Conservation (phyloP, 1,140 invertebrate species). For the Homarus americanus region DNA sequence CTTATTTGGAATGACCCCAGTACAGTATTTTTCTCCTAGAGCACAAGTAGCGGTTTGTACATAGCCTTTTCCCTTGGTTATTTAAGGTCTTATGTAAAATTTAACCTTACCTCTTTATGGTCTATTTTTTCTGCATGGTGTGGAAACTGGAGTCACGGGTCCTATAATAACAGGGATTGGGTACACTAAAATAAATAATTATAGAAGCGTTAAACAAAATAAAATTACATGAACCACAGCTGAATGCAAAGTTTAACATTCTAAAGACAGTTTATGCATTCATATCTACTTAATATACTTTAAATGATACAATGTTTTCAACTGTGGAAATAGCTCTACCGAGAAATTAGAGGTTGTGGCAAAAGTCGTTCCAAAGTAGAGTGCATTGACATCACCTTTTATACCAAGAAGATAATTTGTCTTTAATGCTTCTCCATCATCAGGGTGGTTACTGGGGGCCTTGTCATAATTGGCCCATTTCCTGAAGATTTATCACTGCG, state of each 20-base stretch:
- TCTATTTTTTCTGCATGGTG: constrained; percentile 31
- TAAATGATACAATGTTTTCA: neutral
- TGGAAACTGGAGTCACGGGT: neutral
- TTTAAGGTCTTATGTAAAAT: neutral
- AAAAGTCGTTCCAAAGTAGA: neutral
- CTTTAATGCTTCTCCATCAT: no score
- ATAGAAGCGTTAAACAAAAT: neutral
- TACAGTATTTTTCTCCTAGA: neutral
- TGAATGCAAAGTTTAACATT: neutral
- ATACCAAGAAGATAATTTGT: neutral
- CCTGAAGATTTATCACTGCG: no score
- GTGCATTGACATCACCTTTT: neutral
- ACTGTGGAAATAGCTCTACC: neutral
- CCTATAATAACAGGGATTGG: neutral
- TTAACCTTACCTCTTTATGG: neutral
- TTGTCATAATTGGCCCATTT: no score
- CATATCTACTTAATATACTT: neutral
- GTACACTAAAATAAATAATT: neutral
- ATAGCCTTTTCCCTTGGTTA: constrained; percentile 6
- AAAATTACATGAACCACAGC: neutral
- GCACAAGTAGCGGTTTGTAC: constrained; percentile 25
- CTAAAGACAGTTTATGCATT: neutral
- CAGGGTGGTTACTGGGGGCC: no score
- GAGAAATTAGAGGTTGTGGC: neutral
- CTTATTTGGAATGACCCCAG: constrained; percentile 33